These are phyloP conservation scores for Caenorhabditis zanzibari DNA, from an alignment of 2,888 invertebrate genomes.

Conservation along the genomic window DNA sequence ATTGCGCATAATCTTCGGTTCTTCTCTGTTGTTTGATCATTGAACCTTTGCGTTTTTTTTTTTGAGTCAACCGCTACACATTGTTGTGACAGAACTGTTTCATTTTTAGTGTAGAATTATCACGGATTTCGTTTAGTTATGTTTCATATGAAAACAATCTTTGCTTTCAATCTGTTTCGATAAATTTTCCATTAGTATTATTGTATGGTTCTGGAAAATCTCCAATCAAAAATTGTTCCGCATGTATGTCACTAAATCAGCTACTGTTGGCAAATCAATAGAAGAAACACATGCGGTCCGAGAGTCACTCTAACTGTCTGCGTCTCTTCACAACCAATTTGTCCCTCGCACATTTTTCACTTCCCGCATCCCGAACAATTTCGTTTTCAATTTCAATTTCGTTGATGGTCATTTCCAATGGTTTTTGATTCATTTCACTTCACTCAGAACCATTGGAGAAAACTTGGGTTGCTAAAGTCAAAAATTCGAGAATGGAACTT, in stretches of 20 bases:
- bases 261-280: constrained; percentile 36
- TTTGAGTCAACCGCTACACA: neutral
- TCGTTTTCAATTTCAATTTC: constrained; percentile 36
- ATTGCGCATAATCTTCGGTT: constrained; percentile 8
- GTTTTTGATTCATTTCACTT: constrained; percentile 6
- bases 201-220: neutral
- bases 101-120: too few species aligned
- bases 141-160: too few species aligned
- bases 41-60: neutral
- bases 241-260: constrained; percentile 1
- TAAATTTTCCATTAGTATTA: too few species aligned
- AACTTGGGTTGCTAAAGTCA: neutral
- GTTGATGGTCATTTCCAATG: constrained; percentile 1
- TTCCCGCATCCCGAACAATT: constrained; percentile 36
- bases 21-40: constrained; percentile 10
- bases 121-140: too few species aligned
- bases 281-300: constrained; percentile 9
- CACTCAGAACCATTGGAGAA: neutral
- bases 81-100: neutral
- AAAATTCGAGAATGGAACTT: too few species aligned
- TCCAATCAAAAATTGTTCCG: neutral
- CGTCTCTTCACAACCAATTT: neutral
- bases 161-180: too few species aligned
- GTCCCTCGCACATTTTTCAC: constrained; percentile 3
- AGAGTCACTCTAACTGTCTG: constrained; percentile 26